Conservation (phyloP, 2,888 invertebrate genomes). For the Norana najaformis region DNA sequence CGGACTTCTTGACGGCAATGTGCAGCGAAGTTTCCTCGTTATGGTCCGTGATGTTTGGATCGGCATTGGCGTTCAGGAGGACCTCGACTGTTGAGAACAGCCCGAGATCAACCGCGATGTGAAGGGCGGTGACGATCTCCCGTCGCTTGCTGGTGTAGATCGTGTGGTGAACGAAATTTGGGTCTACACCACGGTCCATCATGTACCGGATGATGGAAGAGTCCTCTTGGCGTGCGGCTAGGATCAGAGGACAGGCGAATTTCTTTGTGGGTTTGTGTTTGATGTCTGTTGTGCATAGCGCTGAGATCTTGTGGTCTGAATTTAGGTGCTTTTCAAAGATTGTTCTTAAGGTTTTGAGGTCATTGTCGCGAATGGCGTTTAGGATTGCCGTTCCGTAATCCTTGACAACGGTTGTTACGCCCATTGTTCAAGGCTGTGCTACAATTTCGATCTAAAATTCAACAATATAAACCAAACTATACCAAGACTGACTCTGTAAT, state of each 20-base stretch:
- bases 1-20: conserved; percentile 48
- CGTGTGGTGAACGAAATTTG: conserved; percentile 48
- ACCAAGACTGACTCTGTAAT: too few species aligned
- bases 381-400: conserved; percentile 48
- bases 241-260: conserved; percentile 48
- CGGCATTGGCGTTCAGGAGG: conserved; percentile 44
- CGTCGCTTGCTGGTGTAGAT: conserved; percentile 44
- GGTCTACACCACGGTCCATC: conserved; percentile 45
- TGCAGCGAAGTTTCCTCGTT: conserved; percentile 47
- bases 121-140: conserved; percentile 46
- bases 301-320: conserved; percentile 43
- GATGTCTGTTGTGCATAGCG: conserved; percentile 46
- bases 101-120: conserved; percentile 46
- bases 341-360: conserved; percentile 41
- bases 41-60: conserved; percentile 46
- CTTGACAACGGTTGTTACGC: conserved; percentile 30
- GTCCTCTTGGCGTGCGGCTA: conserved; percentile 47
- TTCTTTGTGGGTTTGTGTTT: conserved; percentile 48
- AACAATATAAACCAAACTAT: too few species aligned
- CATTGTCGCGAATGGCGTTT: conserved; percentile 46
- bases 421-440: conserved; percentile 21
- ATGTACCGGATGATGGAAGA: conserved; percentile 44
- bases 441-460: too few species aligned
- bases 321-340: conserved; percentile 46
- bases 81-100: conserved; percentile 44